phyloP scores from a whole-genome alignment of 2,113 vertebrate species.

The Siphamia tubifer region DNA sequence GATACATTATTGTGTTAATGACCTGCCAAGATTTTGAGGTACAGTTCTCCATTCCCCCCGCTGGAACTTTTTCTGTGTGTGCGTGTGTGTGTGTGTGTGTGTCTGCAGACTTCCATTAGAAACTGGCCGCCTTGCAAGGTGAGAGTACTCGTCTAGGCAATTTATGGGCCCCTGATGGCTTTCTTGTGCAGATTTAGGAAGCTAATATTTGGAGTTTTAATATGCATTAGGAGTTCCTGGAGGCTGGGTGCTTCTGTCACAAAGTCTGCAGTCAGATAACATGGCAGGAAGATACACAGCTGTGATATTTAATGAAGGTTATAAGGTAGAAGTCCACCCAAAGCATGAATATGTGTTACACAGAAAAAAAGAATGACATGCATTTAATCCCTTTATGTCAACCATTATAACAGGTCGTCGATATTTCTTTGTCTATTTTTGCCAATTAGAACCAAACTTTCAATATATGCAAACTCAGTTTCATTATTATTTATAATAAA shows the following conservation, averaged over 20 bases:
- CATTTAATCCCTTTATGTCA: no score
- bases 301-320: not conserved
- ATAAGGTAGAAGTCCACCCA: not conserved
- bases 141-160: conserved; percentile 37
- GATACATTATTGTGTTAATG: conserved; percentile 37
- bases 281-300: not conserved
- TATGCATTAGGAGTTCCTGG: conserved; percentile 19
- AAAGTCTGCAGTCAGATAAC: not conserved
- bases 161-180: conserved; percentile 38
- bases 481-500: no score
- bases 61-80: conserved; percentile 25
- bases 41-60: conserved; percentile 1
- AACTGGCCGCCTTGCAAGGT: conserved; percentile 27
- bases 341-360: no score
- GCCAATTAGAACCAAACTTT: no score
- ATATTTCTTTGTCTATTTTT: no score
- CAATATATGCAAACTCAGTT: no score
- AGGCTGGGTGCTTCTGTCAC: not conserved
- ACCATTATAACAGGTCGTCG: no score
- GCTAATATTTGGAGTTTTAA: conserved; percentile 57
- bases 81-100: conserved; percentile 13
- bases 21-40: conserved; percentile 24
- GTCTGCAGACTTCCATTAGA: conserved; percentile 27
- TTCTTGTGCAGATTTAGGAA: conserved; percentile 29
- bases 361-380: no score